phyloP scores from a whole-genome alignment of 2,888 invertebrate genomes.

The Amphipoea lucens region DNA sequence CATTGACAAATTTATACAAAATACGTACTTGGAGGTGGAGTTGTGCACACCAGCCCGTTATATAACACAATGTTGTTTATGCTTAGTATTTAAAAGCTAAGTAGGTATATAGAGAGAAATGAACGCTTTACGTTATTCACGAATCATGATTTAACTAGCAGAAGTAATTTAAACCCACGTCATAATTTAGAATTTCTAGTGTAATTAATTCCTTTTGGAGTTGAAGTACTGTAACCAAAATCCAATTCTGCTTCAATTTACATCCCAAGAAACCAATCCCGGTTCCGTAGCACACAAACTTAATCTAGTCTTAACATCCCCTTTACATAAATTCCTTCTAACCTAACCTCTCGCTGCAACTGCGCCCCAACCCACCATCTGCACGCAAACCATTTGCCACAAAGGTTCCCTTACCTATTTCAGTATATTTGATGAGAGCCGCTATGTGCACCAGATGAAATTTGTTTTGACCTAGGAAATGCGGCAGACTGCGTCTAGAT shows the following conservation, averaged over 20 bases:
- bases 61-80: background rate
- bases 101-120: background rate
- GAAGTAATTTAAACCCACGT: background rate
- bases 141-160: background rate
- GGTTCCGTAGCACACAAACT: background rate
- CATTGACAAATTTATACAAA: background rate
- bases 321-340: slow-evolving; percentile 6
- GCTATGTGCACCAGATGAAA: slow-evolving; percentile 59
- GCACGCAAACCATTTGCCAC: slow-evolving; percentile 68
- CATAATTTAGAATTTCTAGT: background rate
- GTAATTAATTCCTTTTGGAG: background rate
- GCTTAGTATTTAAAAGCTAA: background rate
- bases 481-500: slow-evolving; percentile 64
- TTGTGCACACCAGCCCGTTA: background rate
- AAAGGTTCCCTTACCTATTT: slow-evolving; percentile 74
- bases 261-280: background rate
- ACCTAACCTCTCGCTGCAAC: slow-evolving; percentile 44
- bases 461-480: slow-evolving; percentile 73
- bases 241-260: slow-evolving; percentile 13
- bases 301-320: background rate
- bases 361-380: slow-evolving; percentile 34
- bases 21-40: no score
- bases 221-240: background rate
- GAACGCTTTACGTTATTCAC: background rate
- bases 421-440: slow-evolving; percentile 66